Percentiles rank a stretch among this genome's conserved stretches.
Evolutionary conservation across 2,113 vertebrate species (phyloP).

Genomic region (Spermophilus dauricus): DNA sequence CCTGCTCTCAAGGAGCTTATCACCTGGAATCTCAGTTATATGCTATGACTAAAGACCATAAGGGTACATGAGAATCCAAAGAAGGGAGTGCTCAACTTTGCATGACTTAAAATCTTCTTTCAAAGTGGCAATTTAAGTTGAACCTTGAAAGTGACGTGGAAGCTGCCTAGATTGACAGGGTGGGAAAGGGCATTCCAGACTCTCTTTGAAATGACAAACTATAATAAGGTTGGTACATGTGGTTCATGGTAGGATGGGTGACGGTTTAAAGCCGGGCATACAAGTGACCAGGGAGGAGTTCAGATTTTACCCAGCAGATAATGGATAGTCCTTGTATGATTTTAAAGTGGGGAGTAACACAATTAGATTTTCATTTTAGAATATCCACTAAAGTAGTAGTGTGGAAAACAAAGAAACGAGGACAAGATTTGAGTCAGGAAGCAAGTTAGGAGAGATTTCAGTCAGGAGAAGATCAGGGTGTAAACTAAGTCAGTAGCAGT

Average conservation of each 20-base stretch:
- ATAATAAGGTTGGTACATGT: neutral
- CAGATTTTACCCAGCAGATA: neutral
- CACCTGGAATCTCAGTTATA: conserved; percentile 5
- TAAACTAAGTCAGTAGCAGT: neutral
- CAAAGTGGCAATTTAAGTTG: neutral
- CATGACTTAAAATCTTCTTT: neutral
- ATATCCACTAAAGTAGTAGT: neutral
- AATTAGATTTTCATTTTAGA: conserved; percentile 15
- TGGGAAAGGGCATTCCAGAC: neutral
- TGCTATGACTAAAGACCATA: neutral
- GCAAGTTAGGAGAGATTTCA: neutral
- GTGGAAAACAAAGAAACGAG: neutral
- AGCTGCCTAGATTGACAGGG: neutral
- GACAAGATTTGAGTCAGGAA: neutral
- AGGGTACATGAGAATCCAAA: neutral
- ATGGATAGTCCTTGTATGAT: neutral
- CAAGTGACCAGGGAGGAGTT: neutral
- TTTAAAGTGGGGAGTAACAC: neutral
- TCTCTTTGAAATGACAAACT: conserved; percentile 20
- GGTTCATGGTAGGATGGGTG: neutral
- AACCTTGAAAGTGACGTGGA: neutral
- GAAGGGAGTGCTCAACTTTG: neutral
- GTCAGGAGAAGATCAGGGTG: neutral
- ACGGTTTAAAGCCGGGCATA: neutral
- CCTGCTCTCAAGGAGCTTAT: neutral